Evolutionary conservation across 35 echinoderm and acorn worm species (phyloP).

Genomic region (Apostichopus californicus): DNA sequence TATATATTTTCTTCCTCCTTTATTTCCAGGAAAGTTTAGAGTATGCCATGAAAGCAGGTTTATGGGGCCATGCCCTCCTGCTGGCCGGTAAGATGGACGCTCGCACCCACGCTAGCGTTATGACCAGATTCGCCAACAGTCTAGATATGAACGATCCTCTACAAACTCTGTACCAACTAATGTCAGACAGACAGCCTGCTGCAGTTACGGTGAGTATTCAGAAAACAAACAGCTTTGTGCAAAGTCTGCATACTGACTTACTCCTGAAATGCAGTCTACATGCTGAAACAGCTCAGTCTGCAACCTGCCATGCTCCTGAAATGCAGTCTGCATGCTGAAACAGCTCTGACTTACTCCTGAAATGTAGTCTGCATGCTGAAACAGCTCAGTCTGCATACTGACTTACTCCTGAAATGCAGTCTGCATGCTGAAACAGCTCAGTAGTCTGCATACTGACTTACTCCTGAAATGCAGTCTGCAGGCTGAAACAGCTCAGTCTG

Average conservation of each 20-base stretch:
- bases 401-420: too few species aligned
- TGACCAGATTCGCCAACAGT: constrained; percentile 99
- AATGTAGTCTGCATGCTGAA: neutral
- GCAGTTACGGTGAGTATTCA: constrained; percentile 84
- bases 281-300: too few species aligned
- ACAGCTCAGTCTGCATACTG: too few species aligned
- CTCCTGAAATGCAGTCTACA: too few species aligned
- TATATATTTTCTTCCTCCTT: neutral
- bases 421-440: too few species aligned
- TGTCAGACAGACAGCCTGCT: constrained; percentile 98
- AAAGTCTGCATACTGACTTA: neutral
- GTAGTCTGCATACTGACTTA: neutral
- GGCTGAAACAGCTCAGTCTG: too few species aligned
- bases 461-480: too few species aligned
- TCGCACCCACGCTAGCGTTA: constrained; percentile 90
- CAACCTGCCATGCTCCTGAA: too few species aligned
- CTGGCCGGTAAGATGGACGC: constrained; percentile 93
- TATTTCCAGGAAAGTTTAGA: constrained; percentile 84
- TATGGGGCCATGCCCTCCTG: constrained; percentile 94
- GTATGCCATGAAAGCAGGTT: constrained; percentile 77
- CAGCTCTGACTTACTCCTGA: too few species aligned
- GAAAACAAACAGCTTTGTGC: neutral
- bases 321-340: too few species aligned
- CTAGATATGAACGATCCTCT: constrained; percentile 93
- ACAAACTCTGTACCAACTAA: constrained; percentile 95